Evolutionary conservation across 2,113 vertebrate species (phyloP).

Genomic region (Pavo muticus): DNA sequence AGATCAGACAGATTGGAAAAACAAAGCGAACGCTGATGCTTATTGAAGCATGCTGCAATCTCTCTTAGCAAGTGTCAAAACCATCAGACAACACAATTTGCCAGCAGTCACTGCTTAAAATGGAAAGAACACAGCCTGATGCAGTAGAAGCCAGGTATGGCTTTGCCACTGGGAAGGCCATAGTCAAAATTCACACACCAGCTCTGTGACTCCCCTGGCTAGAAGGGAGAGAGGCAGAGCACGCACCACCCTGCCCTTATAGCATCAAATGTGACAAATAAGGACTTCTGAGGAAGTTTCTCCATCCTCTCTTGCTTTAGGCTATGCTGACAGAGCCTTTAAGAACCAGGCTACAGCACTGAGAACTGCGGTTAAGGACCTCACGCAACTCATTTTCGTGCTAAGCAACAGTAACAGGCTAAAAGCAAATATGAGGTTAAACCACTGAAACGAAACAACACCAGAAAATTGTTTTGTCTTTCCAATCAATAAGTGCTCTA

Average conservation of each 20-base stretch:
- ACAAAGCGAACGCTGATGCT: slow-evolving; percentile 25
- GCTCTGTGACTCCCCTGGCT: neutral
- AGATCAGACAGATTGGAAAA: slow-evolving; percentile 19
- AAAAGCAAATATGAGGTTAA: slow-evolving; percentile 8
- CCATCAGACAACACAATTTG: neutral
- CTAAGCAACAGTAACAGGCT: slow-evolving; percentile 9
- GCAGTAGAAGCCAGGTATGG: neutral
- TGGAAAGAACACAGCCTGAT: neutral
- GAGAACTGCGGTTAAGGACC: neutral
- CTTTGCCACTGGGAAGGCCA: neutral
- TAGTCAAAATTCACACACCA: slow-evolving; percentile 2
- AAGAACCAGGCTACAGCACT: neutral
- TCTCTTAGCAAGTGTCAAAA: slow-evolving; percentile 24
- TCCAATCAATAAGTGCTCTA: neutral
- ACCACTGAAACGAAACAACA: slow-evolving; percentile 28
- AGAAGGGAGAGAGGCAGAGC: neutral
- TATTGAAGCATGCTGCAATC: slow-evolving; percentile 22
- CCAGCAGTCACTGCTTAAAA: neutral
- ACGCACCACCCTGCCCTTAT: neutral
- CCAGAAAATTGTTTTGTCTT: slow-evolving; percentile 16
- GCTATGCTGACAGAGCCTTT: fast-evolving
- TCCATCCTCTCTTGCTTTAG: neutral
- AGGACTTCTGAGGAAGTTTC: neutral
- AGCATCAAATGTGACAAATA: neutral
- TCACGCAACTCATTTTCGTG: neutral